Base-by-base conservation (phyloP, 2,888 invertebrate species). In the Acleris literana region DNA sequence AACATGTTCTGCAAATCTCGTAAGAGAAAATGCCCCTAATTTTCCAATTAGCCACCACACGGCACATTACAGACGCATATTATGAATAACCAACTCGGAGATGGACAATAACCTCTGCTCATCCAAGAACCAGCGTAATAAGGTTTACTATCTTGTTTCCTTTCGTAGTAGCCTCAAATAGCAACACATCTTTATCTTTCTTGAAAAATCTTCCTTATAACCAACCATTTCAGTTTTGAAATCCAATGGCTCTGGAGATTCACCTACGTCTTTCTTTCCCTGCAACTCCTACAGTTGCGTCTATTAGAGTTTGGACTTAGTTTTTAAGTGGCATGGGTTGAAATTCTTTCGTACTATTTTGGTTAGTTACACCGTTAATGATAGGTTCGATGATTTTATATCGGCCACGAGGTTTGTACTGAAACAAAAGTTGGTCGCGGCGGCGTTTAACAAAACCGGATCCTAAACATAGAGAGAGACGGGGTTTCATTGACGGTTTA, bases 371-470 rank as follows among this genome's bases (percentile, higher is more conserved):
- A 13, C 17, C 60, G 29, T 65, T 65, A 39, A 43, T 46, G 49
- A 29, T 5, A 56, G 56, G 44, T 52, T 49, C 51, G 46, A 48
- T 52, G 11, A 61, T 61, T 66, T 76, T 80, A 82, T 81, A 83
- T 81, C 78, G 79, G 83, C 78, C 79, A 85, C 73, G 77, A 81
- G 77, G 76, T 76, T 76, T 71, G 74, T 77, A 77, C 78, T 83
- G 77, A 84, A 82, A 86, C 84, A 85, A 85, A 86, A 86, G 87
- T 86, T 85, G 86, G 84, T 76, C 85, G 78, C 76, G 71, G 80
- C 77, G 80, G 79, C 80, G 81, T 85, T 82, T 71, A 80, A 81
- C 76, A 76, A 82, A 87, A 87, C 87, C 85, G 86, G 86, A 86
- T 84, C 75, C 77, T 71, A 74, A 71, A 59, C 70, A 63, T 64